These are phyloP conservation scores for Pomatorhinus ruficollis DNA, from an alignment of 2,113 vertebrate genomes.

Conservation along the genomic window DNA sequence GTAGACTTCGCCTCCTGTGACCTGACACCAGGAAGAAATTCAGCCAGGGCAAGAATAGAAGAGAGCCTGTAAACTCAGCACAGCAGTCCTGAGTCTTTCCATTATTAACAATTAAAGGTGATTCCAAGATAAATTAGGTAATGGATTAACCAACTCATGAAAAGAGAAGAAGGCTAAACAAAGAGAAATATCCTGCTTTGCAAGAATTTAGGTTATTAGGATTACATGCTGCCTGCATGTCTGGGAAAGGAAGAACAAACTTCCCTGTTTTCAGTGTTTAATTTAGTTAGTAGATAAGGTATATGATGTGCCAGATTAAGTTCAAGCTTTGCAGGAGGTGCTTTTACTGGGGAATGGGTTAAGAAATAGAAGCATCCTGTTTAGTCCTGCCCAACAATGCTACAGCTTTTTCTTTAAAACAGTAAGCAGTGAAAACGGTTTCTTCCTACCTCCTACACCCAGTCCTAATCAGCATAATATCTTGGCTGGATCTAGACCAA, in stretches of 20 bases:
- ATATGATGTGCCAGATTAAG: not conserved
- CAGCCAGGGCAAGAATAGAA: conserved; percentile 48
- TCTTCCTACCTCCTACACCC: conserved; percentile 2
- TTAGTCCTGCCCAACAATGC: not conserved
- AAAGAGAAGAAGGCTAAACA: conserved; percentile 21
- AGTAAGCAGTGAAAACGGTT: not conserved
- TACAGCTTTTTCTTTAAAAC: not conserved
- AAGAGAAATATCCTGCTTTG: conserved; percentile 2
- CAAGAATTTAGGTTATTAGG: conserved; percentile 1
- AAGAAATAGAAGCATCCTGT: not conserved
- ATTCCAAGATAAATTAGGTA: conserved; percentile 35
- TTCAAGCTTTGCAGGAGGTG: not conserved
- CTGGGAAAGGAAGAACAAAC: not conserved
- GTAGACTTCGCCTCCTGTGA: conserved; percentile 31
- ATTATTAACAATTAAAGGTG: conserved; percentile 70
- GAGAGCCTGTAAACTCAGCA: not conserved
- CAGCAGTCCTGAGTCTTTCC: conserved; percentile 24
- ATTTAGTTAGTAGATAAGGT: conserved; percentile 25
- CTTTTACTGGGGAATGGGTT: not conserved
- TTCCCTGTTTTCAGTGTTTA: not conserved
- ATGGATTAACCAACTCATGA: conserved; percentile 15
- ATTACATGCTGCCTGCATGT: not conserved
- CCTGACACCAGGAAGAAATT: conserved; percentile 48
- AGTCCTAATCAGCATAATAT: not conserved
- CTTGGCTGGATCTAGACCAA: not conserved